Conservation (phyloP, 1,140 invertebrate species). For the Drosophila tristis region DNA sequence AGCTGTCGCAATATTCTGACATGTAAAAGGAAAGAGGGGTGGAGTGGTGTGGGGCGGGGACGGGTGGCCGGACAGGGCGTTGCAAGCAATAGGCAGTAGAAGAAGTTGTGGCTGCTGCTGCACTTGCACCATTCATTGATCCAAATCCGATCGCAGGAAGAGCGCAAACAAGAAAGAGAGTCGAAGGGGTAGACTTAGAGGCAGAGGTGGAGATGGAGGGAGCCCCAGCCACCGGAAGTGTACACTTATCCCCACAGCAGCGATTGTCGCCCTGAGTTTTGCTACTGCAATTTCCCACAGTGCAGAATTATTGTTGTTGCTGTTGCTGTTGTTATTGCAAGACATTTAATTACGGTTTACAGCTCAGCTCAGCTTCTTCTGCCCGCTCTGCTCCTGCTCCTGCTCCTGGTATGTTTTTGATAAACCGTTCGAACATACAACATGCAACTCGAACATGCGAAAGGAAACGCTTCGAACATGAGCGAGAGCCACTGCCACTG, state of each 20-base stretch:
- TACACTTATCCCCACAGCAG: slow-evolving; percentile 63
- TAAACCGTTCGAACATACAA: slow-evolving; percentile 53
- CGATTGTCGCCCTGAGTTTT: slow-evolving; percentile 54
- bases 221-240: slow-evolving; percentile 64
- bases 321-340: slow-evolving; percentile 32
- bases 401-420: slow-evolving; percentile 47
- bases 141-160: slow-evolving; percentile 40
- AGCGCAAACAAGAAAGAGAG: slow-evolving; percentile 39
- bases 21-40: background rate
- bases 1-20: slow-evolving; percentile 75
- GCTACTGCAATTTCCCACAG: slow-evolving; percentile 67
- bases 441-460: slow-evolving; percentile 56
- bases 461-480: slow-evolving; percentile 40
- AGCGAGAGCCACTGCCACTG: slow-evolving; percentile 9
- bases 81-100: slow-evolving; percentile 35
- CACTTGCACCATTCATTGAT: slow-evolving; percentile 35
- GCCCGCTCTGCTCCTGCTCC: background rate
- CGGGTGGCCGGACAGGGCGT: slow-evolving; percentile 47
- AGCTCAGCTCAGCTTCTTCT: slow-evolving; percentile 22
- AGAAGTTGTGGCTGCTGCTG: slow-evolving; percentile 4
- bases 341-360: slow-evolving; percentile 60
- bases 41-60: background rate
- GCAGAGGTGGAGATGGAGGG: background rate
- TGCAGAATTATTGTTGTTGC: slow-evolving; percentile 15
- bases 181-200: slow-evolving; percentile 14